Evolutionary conservation across 2,888 invertebrate species (phyloP).

Genomic region (Cheilosia scutellata): DNA sequence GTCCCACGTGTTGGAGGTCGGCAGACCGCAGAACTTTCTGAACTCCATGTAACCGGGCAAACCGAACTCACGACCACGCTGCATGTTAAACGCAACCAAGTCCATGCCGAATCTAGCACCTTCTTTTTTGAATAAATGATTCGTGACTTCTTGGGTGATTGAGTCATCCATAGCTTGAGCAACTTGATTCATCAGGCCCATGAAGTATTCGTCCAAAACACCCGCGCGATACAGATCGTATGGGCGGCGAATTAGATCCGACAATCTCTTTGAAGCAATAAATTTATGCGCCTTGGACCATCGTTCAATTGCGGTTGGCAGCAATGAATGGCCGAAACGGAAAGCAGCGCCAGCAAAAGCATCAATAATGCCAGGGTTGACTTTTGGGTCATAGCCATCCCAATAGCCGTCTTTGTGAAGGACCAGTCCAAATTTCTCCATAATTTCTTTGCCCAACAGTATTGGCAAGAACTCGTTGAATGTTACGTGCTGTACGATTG

Average conservation of each 20-base stretch:
- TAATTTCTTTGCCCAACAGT: slow-evolving; percentile 94
- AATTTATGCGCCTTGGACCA: slow-evolving; percentile 98
- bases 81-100: slow-evolving; percentile 96
- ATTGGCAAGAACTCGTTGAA: slow-evolving; percentile 96
- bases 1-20: slow-evolving; percentile 90
- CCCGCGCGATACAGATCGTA: slow-evolving; percentile 96
- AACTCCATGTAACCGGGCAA: slow-evolving; percentile 97
- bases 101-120: slow-evolving; percentile 92
- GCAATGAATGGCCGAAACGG: slow-evolving; percentile 94
- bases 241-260: slow-evolving; percentile 94
- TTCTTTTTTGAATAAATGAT: slow-evolving; percentile 94
- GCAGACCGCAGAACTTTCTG: slow-evolving; percentile 94
- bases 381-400: slow-evolving; percentile 89
- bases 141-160: slow-evolving; percentile 95
- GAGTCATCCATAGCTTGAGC: slow-evolving; percentile 98
- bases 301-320: slow-evolving; percentile 95
- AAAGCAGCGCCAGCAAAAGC: slow-evolving; percentile 97
- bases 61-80: slow-evolving; percentile 95
- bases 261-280: slow-evolving; percentile 94
- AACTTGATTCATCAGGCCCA: slow-evolving; percentile 97
- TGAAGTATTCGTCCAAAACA: slow-evolving; percentile 95
- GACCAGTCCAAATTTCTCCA: slow-evolving; percentile 95
- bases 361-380: slow-evolving; percentile 95
- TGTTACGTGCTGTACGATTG: slow-evolving; percentile 94
- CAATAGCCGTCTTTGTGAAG: slow-evolving; percentile 90